Conservation (phyloP, 2,888 invertebrate species). For the Meiosimyza decipiens region DNA sequence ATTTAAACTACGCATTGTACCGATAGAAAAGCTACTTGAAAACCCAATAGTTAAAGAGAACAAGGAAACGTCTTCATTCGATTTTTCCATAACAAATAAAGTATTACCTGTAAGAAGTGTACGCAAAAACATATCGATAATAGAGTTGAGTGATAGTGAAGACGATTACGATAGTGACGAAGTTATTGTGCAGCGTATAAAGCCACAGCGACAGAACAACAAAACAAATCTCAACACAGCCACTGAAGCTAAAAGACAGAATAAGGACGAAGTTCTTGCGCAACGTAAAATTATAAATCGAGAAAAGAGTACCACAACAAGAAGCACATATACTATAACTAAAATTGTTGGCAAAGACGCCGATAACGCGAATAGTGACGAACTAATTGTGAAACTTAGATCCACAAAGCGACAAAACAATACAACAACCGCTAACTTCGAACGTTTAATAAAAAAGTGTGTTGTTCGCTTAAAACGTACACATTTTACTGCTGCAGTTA, state of each 20-base stretch:
- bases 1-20: slow-evolving; percentile 59
- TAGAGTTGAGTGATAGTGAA: slow-evolving; percentile 54
- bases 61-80: slow-evolving; percentile 15
- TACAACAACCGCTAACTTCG: too few species aligned
- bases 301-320: slow-evolving; percentile 1
- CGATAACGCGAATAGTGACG: not conserved
- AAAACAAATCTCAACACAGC: not conserved
- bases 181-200: not conserved
- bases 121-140: slow-evolving; percentile 50
- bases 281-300: not conserved
- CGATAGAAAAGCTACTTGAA: slow-evolving; percentile 58
- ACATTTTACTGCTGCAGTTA: not conserved
- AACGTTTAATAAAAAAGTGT: slow-evolving; percentile 43
- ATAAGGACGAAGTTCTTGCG: not conserved
- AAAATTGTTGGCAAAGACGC: slow-evolving; percentile 9
- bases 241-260: slow-evolving; percentile 2
- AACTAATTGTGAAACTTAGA: too few species aligned
- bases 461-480: slow-evolving; percentile 52
- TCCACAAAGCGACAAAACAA: too few species aligned
- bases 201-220: slow-evolving; percentile 1
- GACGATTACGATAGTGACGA: slow-evolving; percentile 39
- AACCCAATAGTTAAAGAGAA: slow-evolving; percentile 43
- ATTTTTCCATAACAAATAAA: slow-evolving; percentile 21
- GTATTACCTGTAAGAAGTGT: slow-evolving; percentile 45
- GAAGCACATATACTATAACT: not conserved